Percentiles rank a stretch among this genome's conserved stretches.
Evolutionary conservation across 2,113 vertebrate species (phyloP).

Genomic region (Theristicus caerulescens): DNA sequence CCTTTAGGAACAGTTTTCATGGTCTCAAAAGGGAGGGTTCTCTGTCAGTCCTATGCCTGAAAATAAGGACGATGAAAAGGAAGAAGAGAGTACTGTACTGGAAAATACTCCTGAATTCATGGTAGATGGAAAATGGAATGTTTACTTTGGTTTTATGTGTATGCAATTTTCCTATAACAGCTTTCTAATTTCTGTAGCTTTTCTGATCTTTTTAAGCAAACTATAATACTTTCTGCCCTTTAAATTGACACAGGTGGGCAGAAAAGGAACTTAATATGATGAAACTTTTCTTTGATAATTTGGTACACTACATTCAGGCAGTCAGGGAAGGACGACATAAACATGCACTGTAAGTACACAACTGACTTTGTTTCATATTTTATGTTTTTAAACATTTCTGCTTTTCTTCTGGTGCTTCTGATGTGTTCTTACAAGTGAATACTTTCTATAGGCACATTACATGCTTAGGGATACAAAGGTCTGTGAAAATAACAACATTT

Average conservation of each 20-base stretch:
- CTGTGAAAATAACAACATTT: background rate
- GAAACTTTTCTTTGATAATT: conserved; percentile 98
- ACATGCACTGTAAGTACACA: conserved; percentile 89
- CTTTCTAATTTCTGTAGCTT: background rate
- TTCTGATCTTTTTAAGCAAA: background rate
- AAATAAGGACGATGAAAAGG: background rate
- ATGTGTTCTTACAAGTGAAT: background rate
- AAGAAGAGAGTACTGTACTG: background rate
- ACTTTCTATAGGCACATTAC: background rate
- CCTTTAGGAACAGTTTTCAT: background rate
- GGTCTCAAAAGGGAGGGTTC: background rate
- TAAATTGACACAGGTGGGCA: conserved; percentile 88
- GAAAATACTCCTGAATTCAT: background rate
- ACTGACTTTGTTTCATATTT: background rate
- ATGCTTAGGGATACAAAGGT: background rate
- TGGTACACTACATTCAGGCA: conserved; percentile 96
- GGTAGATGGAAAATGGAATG: background rate
- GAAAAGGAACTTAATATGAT: conserved; percentile 99
- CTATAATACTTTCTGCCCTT: conserved; percentile 7
- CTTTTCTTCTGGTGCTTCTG: background rate
- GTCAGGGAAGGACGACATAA: conserved; percentile 91
- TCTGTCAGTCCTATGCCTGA: background rate
- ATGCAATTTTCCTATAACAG: background rate
- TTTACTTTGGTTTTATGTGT: background rate
- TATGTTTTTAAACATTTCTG: background rate